These are phyloP conservation scores for Druceiella hillmani DNA, from an alignment of 2,888 invertebrate genomes.

Conservation along the genomic window DNA sequence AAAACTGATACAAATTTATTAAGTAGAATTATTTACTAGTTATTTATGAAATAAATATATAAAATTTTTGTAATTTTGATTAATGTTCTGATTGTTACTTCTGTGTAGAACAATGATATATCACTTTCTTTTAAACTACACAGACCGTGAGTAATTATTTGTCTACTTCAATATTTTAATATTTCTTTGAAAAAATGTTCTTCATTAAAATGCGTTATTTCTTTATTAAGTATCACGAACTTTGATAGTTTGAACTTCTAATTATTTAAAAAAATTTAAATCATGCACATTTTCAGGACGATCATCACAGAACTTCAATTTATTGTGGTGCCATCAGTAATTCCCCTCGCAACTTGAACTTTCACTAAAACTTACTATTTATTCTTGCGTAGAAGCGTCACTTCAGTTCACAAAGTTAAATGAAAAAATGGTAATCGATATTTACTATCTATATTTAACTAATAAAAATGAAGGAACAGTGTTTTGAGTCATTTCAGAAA, in stretches of 20 bases:
- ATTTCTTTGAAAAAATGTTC: too few species aligned
- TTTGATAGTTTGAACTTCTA: slow-evolving; percentile 16
- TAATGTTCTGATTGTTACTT: too few species aligned
- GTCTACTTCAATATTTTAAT: too few species aligned
- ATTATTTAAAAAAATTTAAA: slow-evolving; percentile 16
- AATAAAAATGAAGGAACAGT: slow-evolving; percentile 49
- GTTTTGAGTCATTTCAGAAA: slow-evolving; percentile 49
- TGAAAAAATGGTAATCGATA: slow-evolving; percentile 52
- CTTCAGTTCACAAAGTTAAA: slow-evolving; percentile 62
- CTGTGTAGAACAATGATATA: too few species aligned
- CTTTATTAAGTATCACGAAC: background rate
- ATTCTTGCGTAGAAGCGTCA: slow-evolving; percentile 55
- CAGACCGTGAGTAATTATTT: too few species aligned
- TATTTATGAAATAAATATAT: too few species aligned
- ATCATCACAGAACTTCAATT: slow-evolving; percentile 52
- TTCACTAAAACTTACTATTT: slow-evolving; percentile 59
- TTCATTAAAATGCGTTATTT: too few species aligned
- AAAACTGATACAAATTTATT: too few species aligned
- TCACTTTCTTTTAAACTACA: too few species aligned
- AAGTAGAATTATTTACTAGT: too few species aligned
- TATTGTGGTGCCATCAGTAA: slow-evolving; percentile 69
- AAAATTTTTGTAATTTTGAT: too few species aligned
- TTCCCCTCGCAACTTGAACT: slow-evolving; percentile 73
- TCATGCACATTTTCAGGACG: slow-evolving; percentile 21
- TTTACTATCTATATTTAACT: slow-evolving; percentile 54